Percentiles rank a stretch among this genome's conserved stretches.
Evolutionary conservation across 2,888 invertebrate genomes (phyloP).

Genomic region (Lampropteryx suffumata): DNA sequence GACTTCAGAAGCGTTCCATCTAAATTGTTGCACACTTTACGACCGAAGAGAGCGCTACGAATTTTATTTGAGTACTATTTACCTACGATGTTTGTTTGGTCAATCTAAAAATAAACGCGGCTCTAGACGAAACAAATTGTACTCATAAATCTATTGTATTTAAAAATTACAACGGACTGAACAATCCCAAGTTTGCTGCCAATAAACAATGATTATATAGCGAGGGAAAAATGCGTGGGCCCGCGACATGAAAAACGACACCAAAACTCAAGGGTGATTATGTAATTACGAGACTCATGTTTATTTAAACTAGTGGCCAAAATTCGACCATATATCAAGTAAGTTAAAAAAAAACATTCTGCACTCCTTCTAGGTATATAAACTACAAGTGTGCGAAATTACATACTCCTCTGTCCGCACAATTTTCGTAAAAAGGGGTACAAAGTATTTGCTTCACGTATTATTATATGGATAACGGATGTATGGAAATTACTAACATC

Average conservation of each 20-base stretch:
- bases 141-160: conserved; percentile 23
- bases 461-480: no score
- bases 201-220: conserved; percentile 28
- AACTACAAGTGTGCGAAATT: no score
- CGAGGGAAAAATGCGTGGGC: conserved; percentile 21
- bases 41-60: neutral
- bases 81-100: neutral
- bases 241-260: conserved; percentile 19
- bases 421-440: no score
- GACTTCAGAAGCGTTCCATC: neutral
- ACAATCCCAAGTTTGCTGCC: conserved; percentile 15
- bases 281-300: no score
- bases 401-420: no score
- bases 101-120: conserved; percentile 11
- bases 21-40: neutral
- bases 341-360: no score
- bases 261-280: conserved; percentile 16
- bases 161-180: conserved; percentile 23
- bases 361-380: no score
- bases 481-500: no score
- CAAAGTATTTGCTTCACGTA: no score
- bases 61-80: neutral
- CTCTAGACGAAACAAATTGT: conserved; percentile 9
- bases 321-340: no score
- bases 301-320: no score